Percentiles rank a stretch among this genome's conserved stretches.
Conservation (phyloP, 2,113 vertebrate genomes). For the Elanus axillaris region DNA sequence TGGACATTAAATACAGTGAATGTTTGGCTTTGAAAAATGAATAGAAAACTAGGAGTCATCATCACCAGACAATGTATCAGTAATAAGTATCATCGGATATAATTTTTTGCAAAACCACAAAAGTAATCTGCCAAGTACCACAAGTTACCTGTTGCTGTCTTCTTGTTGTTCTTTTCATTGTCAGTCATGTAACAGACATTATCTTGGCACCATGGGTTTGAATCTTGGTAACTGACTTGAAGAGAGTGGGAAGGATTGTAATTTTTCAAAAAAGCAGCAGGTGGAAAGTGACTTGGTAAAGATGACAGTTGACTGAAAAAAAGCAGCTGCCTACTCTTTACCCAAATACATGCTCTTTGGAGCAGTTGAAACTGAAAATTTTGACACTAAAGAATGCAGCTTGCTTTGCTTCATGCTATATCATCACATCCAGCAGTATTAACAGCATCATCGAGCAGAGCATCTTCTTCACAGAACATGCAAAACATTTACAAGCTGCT, state of each 20-base stretch:
- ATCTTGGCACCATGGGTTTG: not conserved
- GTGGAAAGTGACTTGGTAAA: not conserved
- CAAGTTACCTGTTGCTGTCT: not conserved
- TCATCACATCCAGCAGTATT: not conserved
- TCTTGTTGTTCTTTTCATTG: not conserved
- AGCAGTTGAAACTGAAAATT: not conserved
- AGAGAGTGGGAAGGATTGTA: constrained; percentile 21
- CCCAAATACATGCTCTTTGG: not conserved
- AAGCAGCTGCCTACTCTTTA: constrained; percentile 9
- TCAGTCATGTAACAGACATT: not conserved
- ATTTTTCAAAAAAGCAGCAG: not conserved
- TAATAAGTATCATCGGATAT: not conserved
- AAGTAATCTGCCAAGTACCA: not conserved
- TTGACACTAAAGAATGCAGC: not conserved
- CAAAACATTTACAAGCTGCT: not conserved
- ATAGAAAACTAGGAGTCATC: not conserved
- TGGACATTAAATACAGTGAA: not conserved
- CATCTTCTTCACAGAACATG: not conserved
- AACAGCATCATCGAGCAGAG: not conserved
- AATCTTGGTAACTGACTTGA: not conserved
- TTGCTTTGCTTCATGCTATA: not conserved
- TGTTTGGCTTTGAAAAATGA: not conserved
- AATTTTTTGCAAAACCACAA: not conserved
- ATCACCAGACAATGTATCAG: not conserved
- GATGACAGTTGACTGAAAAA: not conserved